Evolutionary conservation across 2,888 invertebrate genomes (phyloP).

Genomic region (Euclidia mi): DNA sequence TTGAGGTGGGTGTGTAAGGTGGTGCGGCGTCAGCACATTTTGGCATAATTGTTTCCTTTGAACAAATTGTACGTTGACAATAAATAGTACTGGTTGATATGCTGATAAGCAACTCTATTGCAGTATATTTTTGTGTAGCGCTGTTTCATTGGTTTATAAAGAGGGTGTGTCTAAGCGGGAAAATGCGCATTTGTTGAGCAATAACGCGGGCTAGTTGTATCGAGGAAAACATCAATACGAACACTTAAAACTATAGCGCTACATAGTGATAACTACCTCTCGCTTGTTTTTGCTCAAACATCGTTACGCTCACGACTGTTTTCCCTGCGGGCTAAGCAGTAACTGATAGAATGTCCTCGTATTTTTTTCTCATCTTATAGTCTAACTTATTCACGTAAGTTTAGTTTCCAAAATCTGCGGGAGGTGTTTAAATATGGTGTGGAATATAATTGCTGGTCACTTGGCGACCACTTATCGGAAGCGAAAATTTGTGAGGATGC

Average conservation of each 20-base stretch:
- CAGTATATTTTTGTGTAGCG: constrained; percentile 26
- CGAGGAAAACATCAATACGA: constrained; percentile 23
- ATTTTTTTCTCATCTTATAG: no score
- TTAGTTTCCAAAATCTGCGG: no score
- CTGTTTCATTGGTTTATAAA: constrained; percentile 32
- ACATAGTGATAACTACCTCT: constrained; percentile 10
- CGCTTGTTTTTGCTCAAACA: constrained; percentile 8
- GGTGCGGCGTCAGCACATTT: neutral
- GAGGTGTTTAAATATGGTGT: no score
- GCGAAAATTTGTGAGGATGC: no score
- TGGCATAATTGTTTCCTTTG: constrained; percentile 6
- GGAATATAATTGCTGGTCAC: no score
- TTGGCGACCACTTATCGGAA: no score
- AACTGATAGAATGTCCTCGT: no score
- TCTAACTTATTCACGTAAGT: no score
- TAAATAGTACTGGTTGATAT: constrained; percentile 9
- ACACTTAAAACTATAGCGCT: constrained; percentile 18
- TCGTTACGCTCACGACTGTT: neutral
- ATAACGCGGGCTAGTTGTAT: constrained; percentile 27
- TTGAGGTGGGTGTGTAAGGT: neutral
- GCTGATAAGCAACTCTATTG: constrained; percentile 25
- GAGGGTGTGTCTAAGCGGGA: constrained; percentile 49
- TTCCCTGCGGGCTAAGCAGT: no score
- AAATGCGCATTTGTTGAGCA: constrained; percentile 46
- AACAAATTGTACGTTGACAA: neutral